Base-by-base conservation (phyloP, 2,888 invertebrate species). In the Criorhina ranunculi region DNA sequence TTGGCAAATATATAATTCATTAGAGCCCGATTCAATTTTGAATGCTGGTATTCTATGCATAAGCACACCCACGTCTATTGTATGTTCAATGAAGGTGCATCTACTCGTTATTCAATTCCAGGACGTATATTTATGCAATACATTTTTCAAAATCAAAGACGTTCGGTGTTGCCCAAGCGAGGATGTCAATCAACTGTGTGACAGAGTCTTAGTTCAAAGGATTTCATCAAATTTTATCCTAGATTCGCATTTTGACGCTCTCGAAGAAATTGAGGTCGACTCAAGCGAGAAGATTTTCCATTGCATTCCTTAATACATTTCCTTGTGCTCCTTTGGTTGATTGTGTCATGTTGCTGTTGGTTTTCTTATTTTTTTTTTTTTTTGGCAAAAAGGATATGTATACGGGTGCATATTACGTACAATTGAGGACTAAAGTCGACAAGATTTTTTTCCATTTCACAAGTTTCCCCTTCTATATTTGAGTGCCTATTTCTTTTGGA, bases 271-370 rank as follows among this genome's bases (percentile, higher is more conserved):
- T 75, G 80, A 85, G 85, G 85, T 85, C 85, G 85, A 80, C 64
- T 80, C 80, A 75, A 69, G 75, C 73, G 79, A 83, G 83, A 73
- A 83, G 83, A 79, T 79, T 78, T 83, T 79, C 79, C 83, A 40
- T 67, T 83, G 73, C 73, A 79, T 83, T 83, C 83, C 67, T 69
- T 83, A 79, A 83, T 83, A 83, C 79, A 79, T 83, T 83, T 83
- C 83, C 83, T 77, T 53, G 44, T 77, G 82, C 59, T 83, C 79
- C 83, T 83, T 79, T 83, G 46, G 60, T 64, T 81, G 81, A 83
- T 83, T 83, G 83, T 83, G 79, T 79, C 53, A 76, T 73, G 62
- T 69, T 72, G 70, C 37, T 57, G 53, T 40, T 76, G 46, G 42
- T 31, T 24, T 8, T 42, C n/a, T n/a, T n/a, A n/a, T 44, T 12